These are phyloP conservation scores for Heliconius charithonia DNA, from an alignment of 2,888 invertebrate species.

Conservation along the genomic window DNA sequence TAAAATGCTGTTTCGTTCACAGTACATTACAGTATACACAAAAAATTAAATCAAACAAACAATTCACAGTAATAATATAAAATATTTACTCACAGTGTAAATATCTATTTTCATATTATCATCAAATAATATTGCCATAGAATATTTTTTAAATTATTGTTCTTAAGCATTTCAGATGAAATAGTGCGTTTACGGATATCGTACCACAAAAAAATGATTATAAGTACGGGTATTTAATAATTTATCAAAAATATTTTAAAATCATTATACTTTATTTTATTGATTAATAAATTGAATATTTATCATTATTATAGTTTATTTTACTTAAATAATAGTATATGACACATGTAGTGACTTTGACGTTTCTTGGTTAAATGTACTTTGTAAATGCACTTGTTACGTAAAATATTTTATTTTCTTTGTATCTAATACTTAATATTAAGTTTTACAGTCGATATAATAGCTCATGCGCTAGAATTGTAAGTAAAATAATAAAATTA, in stretches of 20 bases:
- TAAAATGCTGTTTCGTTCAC: too few species aligned
- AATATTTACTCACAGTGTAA: too few species aligned
- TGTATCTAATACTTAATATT: slow-evolving; percentile 44
- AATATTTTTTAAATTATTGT: too few species aligned
- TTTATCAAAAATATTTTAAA: not conserved
- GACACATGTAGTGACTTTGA: not conserved
- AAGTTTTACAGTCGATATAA: slow-evolving; percentile 42
- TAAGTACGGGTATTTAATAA: not conserved
- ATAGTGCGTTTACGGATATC: not conserved
- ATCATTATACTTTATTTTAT: not conserved
- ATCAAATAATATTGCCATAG: too few species aligned
- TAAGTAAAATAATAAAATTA: slow-evolving; percentile 32
- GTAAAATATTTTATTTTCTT: slow-evolving; percentile 51
- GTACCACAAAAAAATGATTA: not conserved
- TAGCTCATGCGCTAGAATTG: slow-evolving; percentile 41
- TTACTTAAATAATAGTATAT: not conserved
- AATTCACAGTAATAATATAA: too few species aligned
- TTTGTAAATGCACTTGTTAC: slow-evolving; percentile 50
- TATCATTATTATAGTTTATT: not conserved
- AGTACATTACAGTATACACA: too few species aligned
- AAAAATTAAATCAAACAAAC: too few species aligned
- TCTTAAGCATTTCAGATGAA: not conserved
- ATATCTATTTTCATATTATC: too few species aligned
- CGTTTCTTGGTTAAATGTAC: slow-evolving; percentile 20
- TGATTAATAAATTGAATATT: not conserved